Evolutionary conservation across 2,797 vertebrate genomes (phyloP), one percentile per base, ranked within the genome.

Genomic region (Fistularia tabacaria): DNA sequence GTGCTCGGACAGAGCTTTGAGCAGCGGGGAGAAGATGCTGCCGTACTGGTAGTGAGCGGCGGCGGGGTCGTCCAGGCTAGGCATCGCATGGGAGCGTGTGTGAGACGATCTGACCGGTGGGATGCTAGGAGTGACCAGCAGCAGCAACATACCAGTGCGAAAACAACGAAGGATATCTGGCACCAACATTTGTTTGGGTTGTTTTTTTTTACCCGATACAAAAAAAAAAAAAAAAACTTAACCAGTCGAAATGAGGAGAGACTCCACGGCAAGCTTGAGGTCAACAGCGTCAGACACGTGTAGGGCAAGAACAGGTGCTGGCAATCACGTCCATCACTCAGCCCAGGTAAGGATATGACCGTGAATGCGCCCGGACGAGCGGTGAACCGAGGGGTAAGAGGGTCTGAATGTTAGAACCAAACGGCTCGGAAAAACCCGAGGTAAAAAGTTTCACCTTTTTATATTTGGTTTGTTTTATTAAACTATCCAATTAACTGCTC

Each of bases 1-100:
- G 54, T 84, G 90, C 9, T 89, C 85, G 0, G 89, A 91, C 73
- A 97, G 81, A 42, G 92, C 90, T 73, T 91, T 93, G 61, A 95
- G 80, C 57, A 96, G 85, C 1, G 93, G 90, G 5, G 91, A 90
- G 73, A 92, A 80, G 59, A 90, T 89, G 46, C 77, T 84, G n/a
- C 83, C 77, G 15, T 88, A 77, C 0, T 82, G 64, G 13, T 57
- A 62, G 37, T 42, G 71, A 8, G 71, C 71, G 1, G 88, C 38
- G 14, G 71, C 71, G 1, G 88, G 38, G 14, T 66, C 74, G 7
- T 38, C 81, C 52, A 67, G 65, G 14, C 49, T 49, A 49, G 54
- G 56, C 45, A 66, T 57, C 49, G 62, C 65, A 8, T 38, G 56
- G 36, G 81, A 59, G 47, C 73, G 51, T 1, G 55, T 37, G 14